A percentile compares a stretch with the other conserved stretches of the same genome.
Conservation (phyloP, 1,140 invertebrate species). For the Drosophila miranda region DNA sequence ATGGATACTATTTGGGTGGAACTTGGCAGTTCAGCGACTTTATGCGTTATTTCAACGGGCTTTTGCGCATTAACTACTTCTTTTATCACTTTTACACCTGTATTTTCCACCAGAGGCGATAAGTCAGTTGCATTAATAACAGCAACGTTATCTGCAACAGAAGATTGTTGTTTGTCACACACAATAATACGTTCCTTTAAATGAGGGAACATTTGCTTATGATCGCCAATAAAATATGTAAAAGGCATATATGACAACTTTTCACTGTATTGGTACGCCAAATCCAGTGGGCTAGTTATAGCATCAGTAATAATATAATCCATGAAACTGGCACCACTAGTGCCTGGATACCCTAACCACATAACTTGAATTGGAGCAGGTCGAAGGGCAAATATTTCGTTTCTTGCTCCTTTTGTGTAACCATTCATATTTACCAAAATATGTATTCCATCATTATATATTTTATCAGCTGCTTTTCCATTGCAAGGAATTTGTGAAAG, state of each 20-base stretch:
- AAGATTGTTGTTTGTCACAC: slow-evolving; percentile 85
- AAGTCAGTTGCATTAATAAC: slow-evolving; percentile 97
- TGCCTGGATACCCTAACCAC: slow-evolving; percentile 99
- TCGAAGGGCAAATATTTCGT: slow-evolving; percentile 98
- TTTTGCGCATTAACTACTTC: slow-evolving; percentile 89
- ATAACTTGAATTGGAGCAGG: slow-evolving; percentile 98
- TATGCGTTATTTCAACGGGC: slow-evolving; percentile 94
- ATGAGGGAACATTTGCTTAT: slow-evolving; percentile 99
- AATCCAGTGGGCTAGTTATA: slow-evolving; percentile 94
- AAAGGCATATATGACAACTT: slow-evolving; percentile 99
- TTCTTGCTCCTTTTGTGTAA: slow-evolving; percentile 98
- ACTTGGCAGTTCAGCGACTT: slow-evolving; percentile 96
- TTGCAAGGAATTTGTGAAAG: slow-evolving; percentile 95
- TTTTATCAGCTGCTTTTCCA: slow-evolving; percentile 97
- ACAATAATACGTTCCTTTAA: slow-evolving; percentile 94
- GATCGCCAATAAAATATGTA: slow-evolving; percentile 99
- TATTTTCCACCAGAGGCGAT: slow-evolving; percentile 94
- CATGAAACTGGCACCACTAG: slow-evolving; percentile 99
- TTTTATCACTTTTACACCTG: slow-evolving; percentile 93
- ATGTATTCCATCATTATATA: slow-evolving; percentile 96
- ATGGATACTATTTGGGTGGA: slow-evolving; percentile 96
- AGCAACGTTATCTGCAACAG: slow-evolving; percentile 91
- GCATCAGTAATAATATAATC: slow-evolving; percentile 99
- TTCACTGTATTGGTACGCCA: slow-evolving; percentile 96
- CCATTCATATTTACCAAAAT: slow-evolving; percentile 99